Conservation (phyloP, 2,797 vertebrate species). For the Phoebastria nigripes region DNA sequence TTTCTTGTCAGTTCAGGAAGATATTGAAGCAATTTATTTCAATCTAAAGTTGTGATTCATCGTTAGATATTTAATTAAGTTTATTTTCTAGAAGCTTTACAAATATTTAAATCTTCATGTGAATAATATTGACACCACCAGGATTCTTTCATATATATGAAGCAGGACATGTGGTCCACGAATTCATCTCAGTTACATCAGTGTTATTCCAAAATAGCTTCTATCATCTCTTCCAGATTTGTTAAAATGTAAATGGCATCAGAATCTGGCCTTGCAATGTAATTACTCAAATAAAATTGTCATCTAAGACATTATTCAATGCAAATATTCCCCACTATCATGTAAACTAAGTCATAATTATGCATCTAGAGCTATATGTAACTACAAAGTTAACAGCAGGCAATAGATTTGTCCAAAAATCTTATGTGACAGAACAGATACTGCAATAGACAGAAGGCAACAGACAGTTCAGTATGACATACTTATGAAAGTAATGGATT, state of each 20-base stretch:
- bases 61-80: not conserved
- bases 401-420: not conserved
- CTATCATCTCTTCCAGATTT: not conserved
- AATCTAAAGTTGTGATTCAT: not conserved
- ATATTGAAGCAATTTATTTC: constrained; percentile 38
- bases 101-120: not conserved
- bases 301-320: not conserved
- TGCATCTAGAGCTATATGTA: not conserved
- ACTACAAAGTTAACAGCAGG: not conserved
- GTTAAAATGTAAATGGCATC: not conserved
- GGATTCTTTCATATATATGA: not conserved
- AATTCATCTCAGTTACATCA: not conserved
- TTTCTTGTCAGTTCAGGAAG: not conserved
- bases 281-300: not conserved
- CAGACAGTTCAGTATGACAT: not conserved
- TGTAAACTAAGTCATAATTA: not conserved
- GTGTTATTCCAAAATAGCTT: not conserved
- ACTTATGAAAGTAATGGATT: not conserved
- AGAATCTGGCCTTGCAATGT: not conserved
- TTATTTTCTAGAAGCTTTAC: not conserved
- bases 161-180: not conserved
- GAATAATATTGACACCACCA: not conserved
- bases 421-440: not conserved
- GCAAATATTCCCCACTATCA: not conserved
- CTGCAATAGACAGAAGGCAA: not conserved